A percentile compares a stretch with the other conserved stretches of the same genome.
Conservation (phyloP, 64 coral and sea anemone species). For the Hydrozoanthus tunicans region DNA sequence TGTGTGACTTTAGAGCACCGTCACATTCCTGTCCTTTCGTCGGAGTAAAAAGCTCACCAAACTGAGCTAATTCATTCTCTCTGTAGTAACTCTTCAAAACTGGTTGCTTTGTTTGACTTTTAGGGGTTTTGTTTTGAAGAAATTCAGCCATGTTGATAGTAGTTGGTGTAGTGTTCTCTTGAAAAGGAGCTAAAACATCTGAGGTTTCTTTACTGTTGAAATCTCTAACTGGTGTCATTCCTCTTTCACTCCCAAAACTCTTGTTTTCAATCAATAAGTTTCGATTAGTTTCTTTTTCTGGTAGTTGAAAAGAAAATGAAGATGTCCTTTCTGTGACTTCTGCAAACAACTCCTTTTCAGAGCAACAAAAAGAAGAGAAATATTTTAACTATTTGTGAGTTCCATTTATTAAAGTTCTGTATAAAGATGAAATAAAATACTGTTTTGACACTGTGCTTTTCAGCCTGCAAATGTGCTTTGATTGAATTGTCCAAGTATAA, state of each 20-base stretch:
- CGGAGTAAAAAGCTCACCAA: constrained; percentile 17
- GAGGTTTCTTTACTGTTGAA: not conserved
- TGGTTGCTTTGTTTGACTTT: not conserved
- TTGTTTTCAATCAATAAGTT: not conserved
- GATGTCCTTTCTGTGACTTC: not conserved
- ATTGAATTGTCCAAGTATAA: too few species aligned
- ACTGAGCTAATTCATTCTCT: not conserved
- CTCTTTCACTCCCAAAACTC: not conserved
- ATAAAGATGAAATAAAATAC: not conserved
- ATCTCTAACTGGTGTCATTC: not conserved
- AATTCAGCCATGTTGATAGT: constrained; percentile 30
- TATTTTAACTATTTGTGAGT: too few species aligned
- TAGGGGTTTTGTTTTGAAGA: constrained; percentile 14
- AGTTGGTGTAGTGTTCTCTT: not conserved
- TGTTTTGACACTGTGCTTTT: too few species aligned
- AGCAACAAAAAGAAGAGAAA: not conserved
- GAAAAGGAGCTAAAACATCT: not conserved
- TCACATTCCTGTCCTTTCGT: not conserved
- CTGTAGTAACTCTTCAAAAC: not conserved
- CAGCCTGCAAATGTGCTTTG: too few species aligned
- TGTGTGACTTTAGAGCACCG: constrained; percentile 10
- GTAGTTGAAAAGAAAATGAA: not conserved
- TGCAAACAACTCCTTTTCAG: constrained; percentile 25
- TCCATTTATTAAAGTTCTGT: not conserved
- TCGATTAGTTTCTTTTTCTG: not conserved